Conservation (phyloP, 2,797 vertebrate species). For the Sebastes wilsoni region DNA sequence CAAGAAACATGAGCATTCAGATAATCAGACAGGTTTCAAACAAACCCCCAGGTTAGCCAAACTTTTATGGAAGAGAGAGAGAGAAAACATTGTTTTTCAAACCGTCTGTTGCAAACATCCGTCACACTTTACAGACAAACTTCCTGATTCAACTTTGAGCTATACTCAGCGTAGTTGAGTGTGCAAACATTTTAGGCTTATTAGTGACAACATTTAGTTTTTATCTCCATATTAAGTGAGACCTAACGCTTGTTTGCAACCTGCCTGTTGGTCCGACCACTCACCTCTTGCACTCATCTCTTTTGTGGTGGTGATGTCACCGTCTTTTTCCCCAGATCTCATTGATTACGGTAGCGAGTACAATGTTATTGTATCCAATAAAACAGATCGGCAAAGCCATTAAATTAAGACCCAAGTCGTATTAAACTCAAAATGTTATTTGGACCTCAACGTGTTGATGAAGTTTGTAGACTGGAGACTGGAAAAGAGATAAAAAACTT, state of each 20-base stretch:
- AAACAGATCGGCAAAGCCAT: not conserved
- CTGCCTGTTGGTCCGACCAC: not conserved
- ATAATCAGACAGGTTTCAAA: not conserved
- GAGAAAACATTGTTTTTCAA: not conserved
- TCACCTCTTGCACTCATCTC: not conserved
- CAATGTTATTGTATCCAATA: not conserved
- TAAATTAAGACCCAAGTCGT: not conserved
- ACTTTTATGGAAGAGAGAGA: not conserved
- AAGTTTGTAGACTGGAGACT: not conserved
- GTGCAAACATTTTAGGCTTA: not conserved
- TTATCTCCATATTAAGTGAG: not conserved
- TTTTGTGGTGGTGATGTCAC: not conserved
- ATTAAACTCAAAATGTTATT: slow-evolving; percentile 6
- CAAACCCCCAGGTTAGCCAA: not conserved
- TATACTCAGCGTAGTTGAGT: not conserved
- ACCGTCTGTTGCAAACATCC: not conserved
- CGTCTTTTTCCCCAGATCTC: not conserved
- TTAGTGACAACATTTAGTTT: not conserved
- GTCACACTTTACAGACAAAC: not conserved
- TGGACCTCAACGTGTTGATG: slow-evolving; percentile 1
- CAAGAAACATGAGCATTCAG: not conserved
- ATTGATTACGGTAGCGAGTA: not conserved
- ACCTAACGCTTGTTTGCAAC: not conserved
- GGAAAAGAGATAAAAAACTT: slow-evolving; percentile 3
- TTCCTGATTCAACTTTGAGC: not conserved